Evolutionary conservation across 2,888 invertebrate species (phyloP), one percentile per base, ranked within the genome.

Genomic region (Conchocele bisecta): DNA sequence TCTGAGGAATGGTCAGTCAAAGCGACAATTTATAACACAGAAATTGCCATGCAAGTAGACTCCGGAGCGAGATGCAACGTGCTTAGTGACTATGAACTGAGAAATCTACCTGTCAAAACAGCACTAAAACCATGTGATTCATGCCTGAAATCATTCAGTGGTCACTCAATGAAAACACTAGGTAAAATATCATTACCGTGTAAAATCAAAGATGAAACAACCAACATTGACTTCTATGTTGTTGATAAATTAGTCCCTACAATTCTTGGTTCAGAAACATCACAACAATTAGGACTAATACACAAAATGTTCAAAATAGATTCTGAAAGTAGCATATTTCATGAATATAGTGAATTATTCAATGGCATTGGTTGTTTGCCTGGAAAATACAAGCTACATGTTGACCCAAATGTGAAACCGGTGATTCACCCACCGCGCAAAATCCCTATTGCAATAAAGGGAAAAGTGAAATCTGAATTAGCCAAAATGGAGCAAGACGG

Each of bases 371-470:
- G 74, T 29, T 71, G 46, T 24, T n/a, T 74, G n/a, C 70, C 73
- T 5, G 57, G 73, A 15, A 29, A 39, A 50, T 17, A 46, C 41
- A 1, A 33, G 4, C 71, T 76, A 7, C 54, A 66, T 4, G 29
- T 73, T n/a, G 63, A 72, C 41, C n/a, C 28, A 29, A 51, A 66
- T 33, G 69, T 66, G 11, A 22, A 35, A 37, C 80, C 75, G n/a
- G 68, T 70, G 2, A 63, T 80, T 29, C 72, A 75, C n/a, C 64
- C 73, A 26, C 57, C 69, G 6, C 37, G 79, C 28, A 73, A 66
- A 48, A 57, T 75, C 22, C 80, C 75, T 28, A 28, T 73, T 48
- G 57, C 70, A 1, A 22, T 83, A n/a, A 58, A 53, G 35, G 63
- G 71, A 1, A 73, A 67, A 41, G 39, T 79, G 5, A 69, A 73